Evolutionary conservation across 1,140 invertebrate genomes (phyloP).

Genomic region (Zaprionus gabonicus): DNA sequence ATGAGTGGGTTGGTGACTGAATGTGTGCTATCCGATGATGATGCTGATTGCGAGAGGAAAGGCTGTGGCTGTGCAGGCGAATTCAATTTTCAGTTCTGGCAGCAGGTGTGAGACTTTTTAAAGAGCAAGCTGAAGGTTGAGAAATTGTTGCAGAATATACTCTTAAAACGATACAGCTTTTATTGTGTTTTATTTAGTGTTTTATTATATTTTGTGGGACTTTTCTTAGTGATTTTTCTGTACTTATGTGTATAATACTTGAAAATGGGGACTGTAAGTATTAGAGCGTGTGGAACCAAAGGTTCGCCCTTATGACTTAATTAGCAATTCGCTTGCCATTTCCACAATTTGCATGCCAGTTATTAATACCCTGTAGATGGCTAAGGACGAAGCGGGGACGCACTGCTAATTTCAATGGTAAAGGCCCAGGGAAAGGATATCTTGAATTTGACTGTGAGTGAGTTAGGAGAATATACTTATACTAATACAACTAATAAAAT

Average conservation of each 20-base stretch:
- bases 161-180: no score
- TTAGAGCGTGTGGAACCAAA: neutral
- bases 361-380: conserved; percentile 22
- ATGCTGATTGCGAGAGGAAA: neutral
- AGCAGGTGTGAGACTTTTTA: neutral
- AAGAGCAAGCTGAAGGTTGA: neutral
- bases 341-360: conserved; percentile 17
- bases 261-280: neutral
- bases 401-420: no score
- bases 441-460: no score
- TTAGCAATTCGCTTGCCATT: conserved; percentile 37
- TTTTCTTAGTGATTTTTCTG: no score
- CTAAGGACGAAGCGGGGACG: neutral
- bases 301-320: conserved; percentile 47
- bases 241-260: neutral
- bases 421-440: no score
- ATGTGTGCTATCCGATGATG: conserved; percentile 19
- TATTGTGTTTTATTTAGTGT: no score
- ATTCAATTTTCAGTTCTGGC: neutral
- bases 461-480: no score
- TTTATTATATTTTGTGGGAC: no score
- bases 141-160: no score
- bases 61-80: neutral
- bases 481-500: no score
- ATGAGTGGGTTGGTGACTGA: conserved; percentile 37